Percentiles rank a stretch among this genome's conserved stretches.
These are phyloP conservation scores for Diloba caeruleocephala DNA, from an alignment of 2,888 invertebrate species.

Conservation along the genomic window DNA sequence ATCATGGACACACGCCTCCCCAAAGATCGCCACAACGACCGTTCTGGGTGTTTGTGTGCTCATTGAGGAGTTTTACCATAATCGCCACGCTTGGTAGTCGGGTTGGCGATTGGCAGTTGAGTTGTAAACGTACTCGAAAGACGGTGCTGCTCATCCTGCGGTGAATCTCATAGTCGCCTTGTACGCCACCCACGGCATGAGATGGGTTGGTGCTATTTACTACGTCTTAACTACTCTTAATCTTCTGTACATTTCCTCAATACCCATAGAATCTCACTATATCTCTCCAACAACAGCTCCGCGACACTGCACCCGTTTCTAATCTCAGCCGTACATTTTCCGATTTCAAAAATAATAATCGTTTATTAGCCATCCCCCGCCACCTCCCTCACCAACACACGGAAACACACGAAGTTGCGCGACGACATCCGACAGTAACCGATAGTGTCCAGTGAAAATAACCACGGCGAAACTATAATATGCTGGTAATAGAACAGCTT, in stretches of 20 bases:
- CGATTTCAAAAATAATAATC: slow-evolving; percentile 61
- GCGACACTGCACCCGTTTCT: slow-evolving; percentile 23
- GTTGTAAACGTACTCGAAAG: too few relatives aligned
- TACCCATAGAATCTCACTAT: slow-evolving; percentile 5
- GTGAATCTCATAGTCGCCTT: too few relatives aligned
- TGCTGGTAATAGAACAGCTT: slow-evolving; percentile 49
- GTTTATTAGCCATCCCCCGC: slow-evolving; percentile 51
- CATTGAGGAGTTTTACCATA: too few relatives aligned
- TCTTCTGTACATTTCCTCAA: slow-evolving; percentile 1
- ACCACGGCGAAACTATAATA: slow-evolving; percentile 72
- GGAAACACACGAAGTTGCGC: slow-evolving; percentile 84
- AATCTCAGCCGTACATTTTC: slow-evolving; percentile 39
- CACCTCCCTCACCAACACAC: slow-evolving; percentile 50
- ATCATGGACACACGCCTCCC: too few relatives aligned
- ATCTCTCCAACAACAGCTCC: neutral
- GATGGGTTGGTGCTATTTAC: neutral
- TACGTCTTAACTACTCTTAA: too few relatives aligned
- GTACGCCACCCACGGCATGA: too few relatives aligned
- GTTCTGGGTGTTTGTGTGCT: too few relatives aligned
- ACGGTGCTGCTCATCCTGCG: too few relatives aligned
- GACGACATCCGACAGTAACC: slow-evolving; percentile 76
- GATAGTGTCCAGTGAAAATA: slow-evolving; percentile 83
- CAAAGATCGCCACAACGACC: too few relatives aligned
- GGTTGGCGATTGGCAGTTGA: too few relatives aligned
- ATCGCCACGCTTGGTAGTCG: too few relatives aligned